Base-by-base conservation (phyloP, 2,113 vertebrate species). In the Orthonyx spaldingii region DNA sequence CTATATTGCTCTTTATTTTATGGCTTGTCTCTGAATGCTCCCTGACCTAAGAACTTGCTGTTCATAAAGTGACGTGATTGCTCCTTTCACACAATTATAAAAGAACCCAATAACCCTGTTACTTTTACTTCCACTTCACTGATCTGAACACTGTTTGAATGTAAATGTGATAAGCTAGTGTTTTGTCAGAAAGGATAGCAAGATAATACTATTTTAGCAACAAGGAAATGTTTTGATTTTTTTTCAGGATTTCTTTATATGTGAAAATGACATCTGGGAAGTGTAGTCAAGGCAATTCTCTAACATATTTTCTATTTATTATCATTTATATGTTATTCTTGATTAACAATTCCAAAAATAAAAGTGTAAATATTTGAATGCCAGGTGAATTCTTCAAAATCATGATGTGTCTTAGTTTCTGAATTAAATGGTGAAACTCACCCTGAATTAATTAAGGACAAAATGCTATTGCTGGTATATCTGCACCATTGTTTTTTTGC, bases 1-100 rank as follows among this genome's bases (percentile, higher is more conserved):
- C 87, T 97, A 81, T 96, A 89, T 97, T 97, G 98, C 96, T 95
- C 88, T 97, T 97, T 96, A 96, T 95, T 98, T 98, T 97, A 97
- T 97, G 87, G 91, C 77, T 92, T 97, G 95, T 97, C 97, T 98
- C 97, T 65, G 88, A 96, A 93, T 97, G 96, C 94, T 97, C 96
- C 94, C 95, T 96, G 80, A 97, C 96, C 94, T 96, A 97, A 95
- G 95, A 97, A 94, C 94, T 78, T 92, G 83, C 89, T 97, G 93
- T 95, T 97, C 95, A 94, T 97, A 96, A 98, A 97, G 96, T 71
- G 59, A 94, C 20, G 74, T 93, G 96, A 97, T 84, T 90, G 68
- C 89, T 96, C 96, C 95, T 96, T 93, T 95, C 92, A 90, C 63
- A 94, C 53, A 94, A 97, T 96, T 96, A 97, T 88, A 91, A 94